phyloP scores from a whole-genome alignment of 2,113 vertebrate genomes.

The Bucco capensis region DNA sequence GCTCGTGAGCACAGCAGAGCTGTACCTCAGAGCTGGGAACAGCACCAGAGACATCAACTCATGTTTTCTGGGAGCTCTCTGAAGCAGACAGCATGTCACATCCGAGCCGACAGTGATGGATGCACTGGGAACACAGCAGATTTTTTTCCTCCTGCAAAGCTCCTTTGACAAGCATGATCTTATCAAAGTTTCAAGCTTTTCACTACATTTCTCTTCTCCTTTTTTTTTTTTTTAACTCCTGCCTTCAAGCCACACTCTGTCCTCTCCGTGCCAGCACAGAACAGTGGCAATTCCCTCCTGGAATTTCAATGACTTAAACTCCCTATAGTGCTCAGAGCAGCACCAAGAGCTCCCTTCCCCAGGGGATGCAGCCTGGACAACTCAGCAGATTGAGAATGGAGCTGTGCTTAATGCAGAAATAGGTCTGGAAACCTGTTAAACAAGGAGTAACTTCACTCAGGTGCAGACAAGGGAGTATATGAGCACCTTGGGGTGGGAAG shows the following conservation, averaged over 20 bases:
- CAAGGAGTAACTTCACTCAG: rapidly evolving
- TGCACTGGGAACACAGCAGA: not conserved
- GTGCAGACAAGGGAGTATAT: rapidly evolving
- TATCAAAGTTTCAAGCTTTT: constrained; percentile 55
- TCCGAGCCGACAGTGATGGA: constrained; percentile 21
- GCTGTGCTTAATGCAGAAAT: rapidly evolving
- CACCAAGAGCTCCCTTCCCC: not conserved
- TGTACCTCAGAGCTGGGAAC: not conserved
- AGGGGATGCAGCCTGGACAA: rapidly evolving
- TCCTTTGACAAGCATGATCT: constrained; percentile 55
- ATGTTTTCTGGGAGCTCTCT: not conserved
- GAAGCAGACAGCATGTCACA: constrained; percentile 3
- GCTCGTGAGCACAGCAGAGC: not conserved
- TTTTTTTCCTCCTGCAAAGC: not conserved
- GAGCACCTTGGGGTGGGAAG: rapidly evolving
- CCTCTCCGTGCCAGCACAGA: not conserved
- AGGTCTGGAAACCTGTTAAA: not conserved
- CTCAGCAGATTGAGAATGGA: not conserved
- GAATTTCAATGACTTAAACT: not conserved
- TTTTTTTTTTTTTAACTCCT: not conserved
- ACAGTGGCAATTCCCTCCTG: not conserved
- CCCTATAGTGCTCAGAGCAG: rapidly evolving
- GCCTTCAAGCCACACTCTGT: not conserved
- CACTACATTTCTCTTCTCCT: not conserved
- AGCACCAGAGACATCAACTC: not conserved